Evolutionary conservation across 1,140 invertebrate genomes (phyloP).

Genomic region (Neoseiulus cucumeris): DNA sequence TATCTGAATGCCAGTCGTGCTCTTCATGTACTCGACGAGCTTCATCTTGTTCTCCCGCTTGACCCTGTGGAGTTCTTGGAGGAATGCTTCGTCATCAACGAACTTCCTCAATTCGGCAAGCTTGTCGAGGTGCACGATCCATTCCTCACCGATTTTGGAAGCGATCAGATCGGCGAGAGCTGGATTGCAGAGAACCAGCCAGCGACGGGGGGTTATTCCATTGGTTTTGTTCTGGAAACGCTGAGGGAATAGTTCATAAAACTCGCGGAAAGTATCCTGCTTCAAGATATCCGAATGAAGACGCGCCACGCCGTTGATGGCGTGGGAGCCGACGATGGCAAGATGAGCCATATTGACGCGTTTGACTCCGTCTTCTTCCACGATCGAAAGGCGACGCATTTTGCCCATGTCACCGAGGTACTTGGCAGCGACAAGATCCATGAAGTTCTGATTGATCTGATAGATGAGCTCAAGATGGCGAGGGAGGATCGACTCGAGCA

Average conservation of each 20-base stretch:
- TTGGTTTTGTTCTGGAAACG: constrained; percentile 99
- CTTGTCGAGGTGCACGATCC: constrained; percentile 79
- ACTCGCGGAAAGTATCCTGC: constrained; percentile 67
- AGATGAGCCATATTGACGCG: constrained; percentile 95
- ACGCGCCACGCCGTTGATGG: constrained; percentile 88
- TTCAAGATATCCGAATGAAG: constrained; percentile 96
- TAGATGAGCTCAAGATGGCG: constrained; percentile 95
- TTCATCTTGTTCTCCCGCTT: constrained; percentile 95
- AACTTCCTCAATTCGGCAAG: constrained; percentile 60
- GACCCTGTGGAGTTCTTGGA: constrained; percentile 68
- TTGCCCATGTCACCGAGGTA: constrained; percentile 68
- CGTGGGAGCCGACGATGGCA: constrained; percentile 86
- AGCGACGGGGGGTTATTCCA: constrained; percentile 46
- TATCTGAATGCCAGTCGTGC: constrained; percentile 69
- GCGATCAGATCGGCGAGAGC: constrained; percentile 80
- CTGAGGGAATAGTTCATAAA: constrained; percentile 79
- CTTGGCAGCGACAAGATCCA: constrained; percentile 49
- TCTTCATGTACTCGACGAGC: constrained; percentile 61
- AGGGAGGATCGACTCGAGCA: constrained; percentile 74
- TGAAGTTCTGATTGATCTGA: constrained; percentile 71
- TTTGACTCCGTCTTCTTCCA: constrained; percentile 88
- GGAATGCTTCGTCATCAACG: constrained; percentile 66
- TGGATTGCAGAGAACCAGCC: constrained; percentile 88
- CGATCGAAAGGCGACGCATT: constrained; percentile 74
- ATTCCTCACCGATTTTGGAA: constrained; percentile 92